Percentiles rank a stretch among this genome's conserved stretches.
These are phyloP conservation scores for Galleria mellonella DNA, from an alignment of 1,140 invertebrate species.

Conservation along the genomic window DNA sequence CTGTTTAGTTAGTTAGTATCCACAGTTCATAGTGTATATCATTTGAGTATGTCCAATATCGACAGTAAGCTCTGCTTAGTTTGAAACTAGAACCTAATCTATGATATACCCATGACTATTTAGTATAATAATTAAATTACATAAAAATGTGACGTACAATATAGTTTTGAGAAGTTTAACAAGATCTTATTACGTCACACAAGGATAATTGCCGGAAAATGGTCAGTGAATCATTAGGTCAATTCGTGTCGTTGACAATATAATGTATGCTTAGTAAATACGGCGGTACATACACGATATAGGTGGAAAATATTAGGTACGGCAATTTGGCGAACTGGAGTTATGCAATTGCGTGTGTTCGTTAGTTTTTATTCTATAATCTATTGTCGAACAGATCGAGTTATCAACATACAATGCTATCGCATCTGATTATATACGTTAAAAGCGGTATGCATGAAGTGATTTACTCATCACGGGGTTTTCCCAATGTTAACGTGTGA, in stretches of 20 bases:
- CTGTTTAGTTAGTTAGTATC: too few relatives aligned
- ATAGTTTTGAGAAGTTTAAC: slow-evolving; percentile 10
- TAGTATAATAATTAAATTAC: too few relatives aligned
- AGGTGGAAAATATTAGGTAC: slow-evolving; percentile 24
- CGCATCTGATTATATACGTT: slow-evolving; percentile 40
- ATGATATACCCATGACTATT: too few relatives aligned
- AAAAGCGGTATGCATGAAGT: slow-evolving; percentile 34
- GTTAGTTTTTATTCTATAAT: background rate
- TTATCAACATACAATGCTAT: slow-evolving; percentile 46
- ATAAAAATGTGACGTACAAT: too few relatives aligned
- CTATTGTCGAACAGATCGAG: background rate
- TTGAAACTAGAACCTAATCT: too few relatives aligned
- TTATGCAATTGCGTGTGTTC: background rate
- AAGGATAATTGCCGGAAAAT: slow-evolving; percentile 58
- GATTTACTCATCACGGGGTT: slow-evolving; percentile 39
- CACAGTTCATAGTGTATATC: too few relatives aligned
- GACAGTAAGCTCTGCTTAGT: too few relatives aligned
- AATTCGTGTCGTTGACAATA: slow-evolving; percentile 61
- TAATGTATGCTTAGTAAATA: slow-evolving; percentile 56
- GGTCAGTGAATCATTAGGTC: slow-evolving; percentile 68
- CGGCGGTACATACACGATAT: slow-evolving; percentile 23
- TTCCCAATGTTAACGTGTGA: slow-evolving; percentile 34
- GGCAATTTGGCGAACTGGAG: slow-evolving; percentile 23
- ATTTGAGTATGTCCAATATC: too few relatives aligned
- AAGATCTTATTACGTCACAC: slow-evolving; percentile 51